phyloP scores from a whole-genome alignment of 2,888 invertebrate species.

The Entomobrya multifasciata region DNA sequence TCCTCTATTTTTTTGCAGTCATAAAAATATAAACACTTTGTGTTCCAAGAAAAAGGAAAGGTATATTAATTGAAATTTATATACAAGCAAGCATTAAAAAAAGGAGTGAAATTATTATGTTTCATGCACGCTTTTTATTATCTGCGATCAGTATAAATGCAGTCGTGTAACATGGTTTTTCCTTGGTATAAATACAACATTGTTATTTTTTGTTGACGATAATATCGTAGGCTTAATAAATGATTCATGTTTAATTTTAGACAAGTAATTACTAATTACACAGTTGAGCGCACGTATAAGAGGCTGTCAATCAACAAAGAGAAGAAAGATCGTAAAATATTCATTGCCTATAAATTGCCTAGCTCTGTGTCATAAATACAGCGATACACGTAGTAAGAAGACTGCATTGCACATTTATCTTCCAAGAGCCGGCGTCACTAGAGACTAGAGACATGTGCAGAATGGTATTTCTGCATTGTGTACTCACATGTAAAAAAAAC shows the following conservation, averaged over 20 bases:
- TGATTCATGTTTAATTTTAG: constrained; percentile 53
- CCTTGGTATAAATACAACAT: no score
- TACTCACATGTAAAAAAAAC: no score
- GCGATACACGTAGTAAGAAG: neutral
- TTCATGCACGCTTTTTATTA: neutral
- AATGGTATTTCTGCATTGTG: no score
- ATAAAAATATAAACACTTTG: neutral
- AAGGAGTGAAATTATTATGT: no score
- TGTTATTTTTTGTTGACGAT: no score
- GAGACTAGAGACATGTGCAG: no score
- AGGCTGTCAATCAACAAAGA: constrained; percentile 36
- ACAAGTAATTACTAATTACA: constrained; percentile 49
- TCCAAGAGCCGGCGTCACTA: constrained; percentile 9
- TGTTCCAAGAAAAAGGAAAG: neutral
- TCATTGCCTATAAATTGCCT: constrained; percentile 40
- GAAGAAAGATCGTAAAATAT: constrained; percentile 35
- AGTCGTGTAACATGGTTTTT: no score
- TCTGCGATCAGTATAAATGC: no score
- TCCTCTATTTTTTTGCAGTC: constrained; percentile 4
- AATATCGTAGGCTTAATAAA: neutral
- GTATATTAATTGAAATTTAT: neutral
- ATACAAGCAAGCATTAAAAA: no score
- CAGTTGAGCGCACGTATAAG: constrained; percentile 19
- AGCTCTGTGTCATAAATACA: neutral
- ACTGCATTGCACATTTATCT: neutral